Base-by-base conservation (phyloP, 2,113 vertebrate species). In the Forbesichthys agassizii region DNA sequence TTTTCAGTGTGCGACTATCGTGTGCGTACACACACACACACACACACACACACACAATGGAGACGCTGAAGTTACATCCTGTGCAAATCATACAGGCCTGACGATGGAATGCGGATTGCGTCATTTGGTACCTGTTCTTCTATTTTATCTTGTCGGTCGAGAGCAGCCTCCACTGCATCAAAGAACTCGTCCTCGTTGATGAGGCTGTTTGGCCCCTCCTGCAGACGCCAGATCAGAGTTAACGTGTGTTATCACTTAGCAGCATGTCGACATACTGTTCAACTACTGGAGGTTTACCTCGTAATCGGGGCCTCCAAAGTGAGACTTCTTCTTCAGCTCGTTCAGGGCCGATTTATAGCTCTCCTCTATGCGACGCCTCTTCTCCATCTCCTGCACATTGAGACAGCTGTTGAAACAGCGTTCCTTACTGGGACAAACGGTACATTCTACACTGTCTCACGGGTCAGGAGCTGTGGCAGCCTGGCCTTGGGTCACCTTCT, bases 141-240 rank as follows among this genome's bases (percentile, higher is more conserved):
- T 77, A 99, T 99, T 90, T 97, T 98, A 90, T 99, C 98, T 73
- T 99, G 98, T 83, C 96, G 91, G 89, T 99, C 98, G 0, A 99
- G 94, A 77, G 97, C 98, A 79, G 97, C 97, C 93, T 99, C 98
- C 72, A 99, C 97, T 56, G 98, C 98, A 87, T 99, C 98, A 78
- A 98, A 99, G 72, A 99, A 99, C 66, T 99, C 98, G 62, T 99
- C 98, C 88, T 98, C 98, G 70, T 99, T 99, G 53, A 99, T 98
- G 79, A 99, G 93, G 88, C 98, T 99, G 86, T 99, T 99, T 16
- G 98, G 98, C 72, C 98, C 98, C 86, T 99, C 98, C 98, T 99
- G 88, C 1, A 56, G 11, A 73, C 7, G 12, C 11, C 9, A 6
- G 0, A 20, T 13, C 42, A 42, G 8, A 56, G 20, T 4, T 4